phyloP scores from a whole-genome alignment of 2,113 vertebrate species.

The Poeciliopsis prolifica region DNA sequence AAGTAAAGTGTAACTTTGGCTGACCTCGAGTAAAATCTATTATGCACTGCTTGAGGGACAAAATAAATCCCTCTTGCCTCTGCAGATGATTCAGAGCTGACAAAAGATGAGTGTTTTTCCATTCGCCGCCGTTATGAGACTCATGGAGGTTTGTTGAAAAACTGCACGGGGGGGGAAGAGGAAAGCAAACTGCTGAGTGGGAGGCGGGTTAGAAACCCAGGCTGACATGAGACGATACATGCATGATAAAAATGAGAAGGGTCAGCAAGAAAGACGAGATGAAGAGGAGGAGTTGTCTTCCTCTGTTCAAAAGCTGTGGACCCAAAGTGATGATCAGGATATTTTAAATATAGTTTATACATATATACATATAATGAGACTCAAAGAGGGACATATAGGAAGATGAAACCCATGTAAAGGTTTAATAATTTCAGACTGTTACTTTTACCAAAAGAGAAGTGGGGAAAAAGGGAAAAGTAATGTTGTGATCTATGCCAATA shows the following conservation, averaged over 20 bases:
- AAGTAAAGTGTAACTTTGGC: conserved; percentile 37
- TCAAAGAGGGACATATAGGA: conserved; percentile 28
- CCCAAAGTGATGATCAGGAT: conserved; percentile 37
- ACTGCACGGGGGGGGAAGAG: conserved; percentile 16
- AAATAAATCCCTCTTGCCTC: conserved; percentile 39
- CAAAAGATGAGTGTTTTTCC: conserved; percentile 38
- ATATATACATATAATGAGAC: conserved; percentile 20
- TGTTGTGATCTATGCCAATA: conserved; percentile 8
- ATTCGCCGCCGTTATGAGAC: conserved; percentile 39
- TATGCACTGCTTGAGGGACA: conserved; percentile 7
- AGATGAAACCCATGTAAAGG: conserved; percentile 4
- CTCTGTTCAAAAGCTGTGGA: conserved; percentile 36
- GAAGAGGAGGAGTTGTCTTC: conserved; percentile 40
- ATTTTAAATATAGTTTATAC: conserved; percentile 44
- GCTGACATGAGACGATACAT: conserved; percentile 63
- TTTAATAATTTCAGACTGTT: neutral
- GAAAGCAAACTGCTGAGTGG: conserved; percentile 39
- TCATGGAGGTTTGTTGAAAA: conserved; percentile 48
- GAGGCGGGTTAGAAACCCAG: conserved; percentile 28
- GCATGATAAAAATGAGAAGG: conserved; percentile 55
- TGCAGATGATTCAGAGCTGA: conserved; percentile 41
- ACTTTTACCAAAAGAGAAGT: conserved; percentile 19
- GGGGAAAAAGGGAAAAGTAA: conserved; percentile 1
- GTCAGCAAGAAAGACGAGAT: conserved; percentile 27
- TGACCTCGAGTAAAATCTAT: conserved; percentile 25